These are phyloP conservation scores for Stenoptilia bipunctidactyla DNA, from an alignment of 2,888 invertebrate genomes.

Conservation along the genomic window DNA sequence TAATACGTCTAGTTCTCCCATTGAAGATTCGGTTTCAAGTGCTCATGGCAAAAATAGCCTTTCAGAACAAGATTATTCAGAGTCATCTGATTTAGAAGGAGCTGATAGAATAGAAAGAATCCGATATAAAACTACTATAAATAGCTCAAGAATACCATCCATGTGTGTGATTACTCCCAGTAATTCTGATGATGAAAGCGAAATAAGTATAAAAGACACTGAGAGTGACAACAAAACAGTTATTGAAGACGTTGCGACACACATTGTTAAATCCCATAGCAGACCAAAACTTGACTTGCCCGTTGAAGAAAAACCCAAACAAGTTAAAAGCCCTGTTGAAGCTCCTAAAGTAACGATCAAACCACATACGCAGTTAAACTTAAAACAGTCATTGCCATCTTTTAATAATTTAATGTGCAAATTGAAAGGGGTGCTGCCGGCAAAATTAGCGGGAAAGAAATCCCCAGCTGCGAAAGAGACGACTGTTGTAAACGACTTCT, in stretches of 20 bases:
- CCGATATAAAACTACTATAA: conserved; percentile 87
- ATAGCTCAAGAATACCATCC: conserved; percentile 89
- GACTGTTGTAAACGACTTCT: conserved; percentile 53
- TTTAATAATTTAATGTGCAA: conserved; percentile 81
- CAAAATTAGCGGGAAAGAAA: conserved; percentile 60
- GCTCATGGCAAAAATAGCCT: conserved; percentile 77
- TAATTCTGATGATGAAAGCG: conserved; percentile 87
- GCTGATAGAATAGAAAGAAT: conserved; percentile 89
- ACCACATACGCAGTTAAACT: conserved; percentile 33
- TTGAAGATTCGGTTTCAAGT: conserved; percentile 80
- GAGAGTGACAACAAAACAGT: background rate
- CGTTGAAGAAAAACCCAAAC: conserved; percentile 37
- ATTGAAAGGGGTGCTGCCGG: conserved; percentile 75
- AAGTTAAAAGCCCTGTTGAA: conserved; percentile 26
- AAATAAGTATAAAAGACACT: conserved; percentile 42
- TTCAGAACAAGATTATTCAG: conserved; percentile 87
- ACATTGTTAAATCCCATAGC: conserved; percentile 31
- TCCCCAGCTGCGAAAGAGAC: conserved; percentile 58
- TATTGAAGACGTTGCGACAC: conserved; percentile 19
- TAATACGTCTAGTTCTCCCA: conserved; percentile 84
- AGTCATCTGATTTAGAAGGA: conserved; percentile 90
- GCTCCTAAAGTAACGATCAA: conserved; percentile 31
- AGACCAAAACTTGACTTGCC: conserved; percentile 57
- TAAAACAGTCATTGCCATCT: conserved; percentile 64
- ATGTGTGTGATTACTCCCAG: conserved; percentile 93